Evolutionary conservation across 2,797 vertebrate species (phyloP).

Genomic region (Nannoperca obscura): DNA sequence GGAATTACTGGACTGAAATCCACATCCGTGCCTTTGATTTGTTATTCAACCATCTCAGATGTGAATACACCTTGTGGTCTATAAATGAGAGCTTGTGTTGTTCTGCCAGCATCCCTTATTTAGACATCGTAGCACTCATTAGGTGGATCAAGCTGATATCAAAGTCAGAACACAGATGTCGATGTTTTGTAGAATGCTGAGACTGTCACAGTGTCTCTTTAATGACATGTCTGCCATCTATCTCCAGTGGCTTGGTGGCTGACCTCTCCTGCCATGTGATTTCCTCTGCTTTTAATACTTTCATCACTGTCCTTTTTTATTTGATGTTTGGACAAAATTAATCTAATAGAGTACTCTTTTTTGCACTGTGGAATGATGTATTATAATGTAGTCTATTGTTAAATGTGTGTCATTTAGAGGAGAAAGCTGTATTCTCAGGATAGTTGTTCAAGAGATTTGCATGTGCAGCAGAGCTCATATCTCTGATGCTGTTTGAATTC

Average conservation of each 20-base stretch:
- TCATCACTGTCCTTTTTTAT: constrained; percentile 42
- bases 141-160: constrained; percentile 68
- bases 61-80: constrained; percentile 72
- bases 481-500: background rate
- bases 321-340: constrained; percentile 44
- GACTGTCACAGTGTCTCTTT: constrained; percentile 42
- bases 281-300: constrained; percentile 56
- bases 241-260: constrained; percentile 36
- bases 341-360: constrained; percentile 31
- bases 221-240: constrained; percentile 54
- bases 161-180: constrained; percentile 60
- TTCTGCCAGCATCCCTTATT: constrained; percentile 68
- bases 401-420: background rate
- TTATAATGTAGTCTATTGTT: constrained; percentile 7
- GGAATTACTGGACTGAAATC: constrained; percentile 61
- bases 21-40: constrained; percentile 74
- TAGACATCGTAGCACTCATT: constrained; percentile 76
- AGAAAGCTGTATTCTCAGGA: background rate
- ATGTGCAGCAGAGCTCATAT: background rate
- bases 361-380: background rate
- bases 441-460: background rate
- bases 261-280: constrained; percentile 51
- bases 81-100: constrained; percentile 76
- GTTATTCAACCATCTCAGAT: constrained; percentile 65
- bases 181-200: constrained; percentile 42